These are phyloP conservation scores for Palythoa grandiflora DNA, from an alignment of 92 coral and sea anemone species.

Conservation along the genomic window DNA sequence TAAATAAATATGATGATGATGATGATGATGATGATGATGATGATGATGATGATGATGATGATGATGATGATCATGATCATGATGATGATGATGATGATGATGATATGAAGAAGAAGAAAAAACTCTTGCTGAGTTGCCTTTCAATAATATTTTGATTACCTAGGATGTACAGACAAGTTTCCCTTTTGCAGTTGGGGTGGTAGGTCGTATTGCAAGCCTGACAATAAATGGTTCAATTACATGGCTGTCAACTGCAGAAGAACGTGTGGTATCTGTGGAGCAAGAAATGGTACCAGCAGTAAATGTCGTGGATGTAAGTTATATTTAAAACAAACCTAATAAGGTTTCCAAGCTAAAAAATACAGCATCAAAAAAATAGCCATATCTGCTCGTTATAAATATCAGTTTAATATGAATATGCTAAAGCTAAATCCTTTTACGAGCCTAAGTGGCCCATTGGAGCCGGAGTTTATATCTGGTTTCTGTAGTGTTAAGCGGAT, in stretches of 20 bases:
- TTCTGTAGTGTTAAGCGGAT: too few relatives aligned
- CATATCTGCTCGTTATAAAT: too few relatives aligned
- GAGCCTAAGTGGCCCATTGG: too few relatives aligned
- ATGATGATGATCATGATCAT: neutral
- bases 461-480: too few relatives aligned
- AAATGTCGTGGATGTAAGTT: neutral
- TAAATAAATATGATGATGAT: neutral
- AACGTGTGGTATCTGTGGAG: slow-evolving; percentile 13
- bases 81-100: neutral
- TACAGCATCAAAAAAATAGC: too few relatives aligned
- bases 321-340: neutral
- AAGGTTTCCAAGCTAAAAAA: neutral
- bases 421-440: too few relatives aligned
- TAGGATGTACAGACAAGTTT: neutral
- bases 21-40: neutral
- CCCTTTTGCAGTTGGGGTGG: neutral
- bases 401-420: too few relatives aligned
- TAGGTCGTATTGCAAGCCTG: neutral
- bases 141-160: neutral
- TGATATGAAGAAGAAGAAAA: too few relatives aligned
- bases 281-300: neutral
- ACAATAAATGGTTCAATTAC: neutral
- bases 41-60: neutral
- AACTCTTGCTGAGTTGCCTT: neutral
- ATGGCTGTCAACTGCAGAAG: slow-evolving; percentile 13